phyloP scores from a whole-genome alignment of 2,113 vertebrate species.

The Taurulus bubalis region DNA sequence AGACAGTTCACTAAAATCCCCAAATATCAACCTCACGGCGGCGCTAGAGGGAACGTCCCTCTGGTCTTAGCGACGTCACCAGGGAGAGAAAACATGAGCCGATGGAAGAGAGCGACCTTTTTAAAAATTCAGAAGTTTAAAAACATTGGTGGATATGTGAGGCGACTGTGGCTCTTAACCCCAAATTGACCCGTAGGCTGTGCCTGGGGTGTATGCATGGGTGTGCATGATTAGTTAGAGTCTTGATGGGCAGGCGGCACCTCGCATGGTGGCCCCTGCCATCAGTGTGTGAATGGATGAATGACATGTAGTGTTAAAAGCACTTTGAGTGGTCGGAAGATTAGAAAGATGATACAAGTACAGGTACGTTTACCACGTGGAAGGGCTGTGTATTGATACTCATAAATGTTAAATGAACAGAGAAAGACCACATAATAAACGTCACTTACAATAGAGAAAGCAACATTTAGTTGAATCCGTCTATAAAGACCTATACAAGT shows the following conservation, averaged over 20 bases:
- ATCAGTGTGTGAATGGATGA: no score
- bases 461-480: not conserved
- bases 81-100: not conserved
- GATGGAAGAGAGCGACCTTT: not conserved
- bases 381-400: not conserved
- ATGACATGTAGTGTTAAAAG: no score
- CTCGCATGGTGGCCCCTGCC: no score
- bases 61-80: not conserved
- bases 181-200: no score
- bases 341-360: no score
- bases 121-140: conserved; percentile 4
- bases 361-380: not conserved
- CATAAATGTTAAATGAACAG: not conserved
- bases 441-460: not conserved
- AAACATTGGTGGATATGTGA: not conserved
- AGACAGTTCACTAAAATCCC: no score
- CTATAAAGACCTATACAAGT: not conserved
- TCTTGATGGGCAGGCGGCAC: no score
- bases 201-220: no score
- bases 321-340: no score
- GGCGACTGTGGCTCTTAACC: not conserved
- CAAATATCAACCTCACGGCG: not conserved
- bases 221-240: no score
- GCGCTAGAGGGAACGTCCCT: not conserved
- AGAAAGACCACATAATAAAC: not conserved